Percentiles rank a stretch among this genome's conserved stretches.
These are phyloP conservation scores for Strongylocentrotus purpuratus DNA, from an alignment of 35 echinoderm and acorn worm genomes.

Conservation along the genomic window DNA sequence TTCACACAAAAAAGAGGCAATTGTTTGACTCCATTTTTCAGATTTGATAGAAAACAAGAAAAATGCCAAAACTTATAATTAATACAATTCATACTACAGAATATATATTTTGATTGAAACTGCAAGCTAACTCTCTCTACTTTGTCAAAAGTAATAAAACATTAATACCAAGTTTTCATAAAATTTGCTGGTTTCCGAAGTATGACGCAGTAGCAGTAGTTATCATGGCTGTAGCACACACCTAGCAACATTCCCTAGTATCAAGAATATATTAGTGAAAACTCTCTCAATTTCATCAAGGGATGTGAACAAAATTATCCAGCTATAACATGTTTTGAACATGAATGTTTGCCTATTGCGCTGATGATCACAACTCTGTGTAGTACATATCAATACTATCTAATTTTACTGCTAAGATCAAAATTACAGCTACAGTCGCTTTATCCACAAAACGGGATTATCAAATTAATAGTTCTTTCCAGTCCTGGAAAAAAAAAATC, in stretches of 20 bases:
- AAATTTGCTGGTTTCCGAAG: not conserved
- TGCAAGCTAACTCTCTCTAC: not conserved
- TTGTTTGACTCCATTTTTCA: not conserved
- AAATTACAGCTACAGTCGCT: not conserved
- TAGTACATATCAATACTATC: not conserved
- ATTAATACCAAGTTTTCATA: not conserved
- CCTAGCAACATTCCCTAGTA: not conserved
- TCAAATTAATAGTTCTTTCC: not conserved
- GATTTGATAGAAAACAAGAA: constrained; percentile 24
- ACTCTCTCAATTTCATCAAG: not conserved
- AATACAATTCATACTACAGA: not conserved
- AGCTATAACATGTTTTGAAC: not conserved
- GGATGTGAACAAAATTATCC: not conserved
- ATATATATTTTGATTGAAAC: not conserved
- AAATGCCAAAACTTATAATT: not conserved
- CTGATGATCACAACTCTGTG: not conserved
- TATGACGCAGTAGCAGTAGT: not conserved
- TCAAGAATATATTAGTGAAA: not conserved
- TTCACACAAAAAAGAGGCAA: constrained; percentile 34
- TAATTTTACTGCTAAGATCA: not conserved
- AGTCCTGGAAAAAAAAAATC: not conserved
- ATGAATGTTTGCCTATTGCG: not conserved
- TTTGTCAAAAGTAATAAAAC: not conserved
- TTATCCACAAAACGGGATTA: not conserved
- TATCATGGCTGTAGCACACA: too few species aligned